These are phyloP conservation scores for Popillia japonica DNA, from an alignment of 1,140 invertebrate species.

Conservation along the genomic window DNA sequence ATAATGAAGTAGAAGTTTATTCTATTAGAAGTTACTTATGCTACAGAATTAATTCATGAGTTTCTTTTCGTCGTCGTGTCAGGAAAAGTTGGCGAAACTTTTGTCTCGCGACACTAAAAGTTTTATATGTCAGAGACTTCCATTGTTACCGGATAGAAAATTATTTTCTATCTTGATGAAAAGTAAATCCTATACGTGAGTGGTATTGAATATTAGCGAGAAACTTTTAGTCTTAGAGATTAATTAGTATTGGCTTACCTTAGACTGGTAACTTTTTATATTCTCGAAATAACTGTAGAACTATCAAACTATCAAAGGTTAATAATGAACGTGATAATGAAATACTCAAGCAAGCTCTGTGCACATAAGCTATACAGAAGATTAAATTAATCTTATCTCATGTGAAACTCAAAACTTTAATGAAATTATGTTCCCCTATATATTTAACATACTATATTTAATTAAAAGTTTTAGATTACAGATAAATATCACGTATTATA, in stretches of 20 bases:
- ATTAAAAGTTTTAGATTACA: neutral
- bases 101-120: neutral
- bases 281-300: neutral
- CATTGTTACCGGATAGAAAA: neutral
- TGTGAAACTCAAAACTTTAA: neutral
- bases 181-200: neutral
- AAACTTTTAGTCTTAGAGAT: neutral
- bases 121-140: conserved; percentile 1
- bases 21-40: conserved; percentile 6
- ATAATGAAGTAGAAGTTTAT: conserved; percentile 12
- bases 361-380: neutral
- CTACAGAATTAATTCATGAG: conserved; percentile 4
- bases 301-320: neutral
- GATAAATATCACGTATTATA: neutral
- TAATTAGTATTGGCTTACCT: neutral
- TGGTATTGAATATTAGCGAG: neutral
- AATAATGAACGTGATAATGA: neutral
- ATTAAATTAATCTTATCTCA: neutral
- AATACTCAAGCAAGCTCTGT: neutral
- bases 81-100: neutral
- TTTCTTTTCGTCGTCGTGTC: conserved; percentile 1
- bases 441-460: neutral
- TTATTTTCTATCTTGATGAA: neutral
- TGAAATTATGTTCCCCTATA: neutral
- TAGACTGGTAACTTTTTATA: neutral